Percentiles rank a stretch among this genome's conserved stretches.
Evolutionary conservation across 2,888 invertebrate genomes (phyloP).

Genomic region (Euzophera pinguis): DNA sequence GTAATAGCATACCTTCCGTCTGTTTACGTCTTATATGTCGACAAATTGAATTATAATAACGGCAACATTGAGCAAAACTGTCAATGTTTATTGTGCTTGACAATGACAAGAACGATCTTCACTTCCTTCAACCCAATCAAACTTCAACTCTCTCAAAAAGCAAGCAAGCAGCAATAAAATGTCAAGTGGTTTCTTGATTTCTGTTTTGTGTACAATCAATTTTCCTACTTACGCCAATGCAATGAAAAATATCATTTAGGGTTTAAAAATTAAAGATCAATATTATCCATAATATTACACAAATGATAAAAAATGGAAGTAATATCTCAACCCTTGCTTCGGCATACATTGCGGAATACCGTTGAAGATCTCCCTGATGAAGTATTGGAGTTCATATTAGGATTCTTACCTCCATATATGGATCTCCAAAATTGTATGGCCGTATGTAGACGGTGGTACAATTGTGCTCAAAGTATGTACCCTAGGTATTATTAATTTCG

Average conservation of each 20-base stretch:
- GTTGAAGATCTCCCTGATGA: conserved; percentile 93
- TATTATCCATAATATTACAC: not conserved
- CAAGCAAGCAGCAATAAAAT: not conserved
- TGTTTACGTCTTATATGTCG: no score
- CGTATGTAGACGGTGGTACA: conserved; percentile 93
- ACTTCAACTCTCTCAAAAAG: no score
- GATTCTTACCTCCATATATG: conserved; percentile 92
- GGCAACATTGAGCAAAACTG: no score
- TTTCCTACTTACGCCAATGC: not conserved
- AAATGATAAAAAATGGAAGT: conserved; percentile 47
- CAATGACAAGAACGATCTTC: no score
- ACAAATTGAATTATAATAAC: no score
- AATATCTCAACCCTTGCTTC: conserved; percentile 47
- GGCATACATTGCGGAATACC: conserved; percentile 52
- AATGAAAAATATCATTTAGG: conserved; percentile 9
- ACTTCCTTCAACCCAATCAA: no score
- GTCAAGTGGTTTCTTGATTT: conserved; percentile 4
- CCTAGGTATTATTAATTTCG: no score
- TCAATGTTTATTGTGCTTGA: no score
- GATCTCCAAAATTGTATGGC: conserved; percentile 92
- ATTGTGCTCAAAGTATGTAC: conserved; percentile 89
- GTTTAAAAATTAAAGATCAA: conserved; percentile 12
- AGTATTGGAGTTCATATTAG: conserved; percentile 94
- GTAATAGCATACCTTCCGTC: no score
- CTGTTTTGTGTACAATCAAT: conserved; percentile 14